These are phyloP conservation scores for Trichoplax adhaerens DNA, from an alignment of 37 sponge, comb jelly and placozoan species.

Conservation along the genomic window DNA sequence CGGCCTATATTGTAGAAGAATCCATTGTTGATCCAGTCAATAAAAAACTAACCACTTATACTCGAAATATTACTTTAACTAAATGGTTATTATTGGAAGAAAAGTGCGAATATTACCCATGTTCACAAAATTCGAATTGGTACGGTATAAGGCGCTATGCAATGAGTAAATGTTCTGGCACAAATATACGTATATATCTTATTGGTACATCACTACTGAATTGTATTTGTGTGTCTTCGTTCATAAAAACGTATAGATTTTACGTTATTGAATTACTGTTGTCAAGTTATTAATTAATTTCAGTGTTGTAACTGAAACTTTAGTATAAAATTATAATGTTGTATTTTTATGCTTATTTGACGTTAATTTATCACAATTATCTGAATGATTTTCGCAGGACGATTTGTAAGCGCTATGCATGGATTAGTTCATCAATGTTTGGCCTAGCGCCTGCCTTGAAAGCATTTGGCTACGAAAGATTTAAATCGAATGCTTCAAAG, in stretches of 20 bases:
- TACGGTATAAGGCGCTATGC: background rate
- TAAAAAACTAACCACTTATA: slow-evolving; percentile 55
- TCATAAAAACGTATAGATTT: background rate
- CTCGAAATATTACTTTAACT: slow-evolving; percentile 43
- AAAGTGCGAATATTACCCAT: slow-evolving; percentile 37
- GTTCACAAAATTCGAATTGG: slow-evolving; percentile 44
- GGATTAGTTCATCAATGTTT: slow-evolving; percentile 43
- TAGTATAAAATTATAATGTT: no score
- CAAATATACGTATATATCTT: background rate
- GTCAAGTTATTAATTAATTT: no score
- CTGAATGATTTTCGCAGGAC: slow-evolving; percentile 26
- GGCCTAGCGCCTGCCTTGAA: slow-evolving; percentile 59
- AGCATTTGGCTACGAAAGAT: slow-evolving; percentile 44
- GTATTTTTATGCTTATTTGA: no score
- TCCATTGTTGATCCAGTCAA: slow-evolving; percentile 38
- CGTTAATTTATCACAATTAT: no score
- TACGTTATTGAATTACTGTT: no score
- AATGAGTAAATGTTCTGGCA: no score
- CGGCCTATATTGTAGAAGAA: slow-evolving; percentile 47
- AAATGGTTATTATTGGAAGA: slow-evolving; percentile 52
- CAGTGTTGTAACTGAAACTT: no score
- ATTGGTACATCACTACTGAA: background rate
- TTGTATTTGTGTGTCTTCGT: background rate
- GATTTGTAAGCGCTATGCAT: slow-evolving; percentile 41
- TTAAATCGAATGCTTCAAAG: slow-evolving; percentile 46